Conservation (phyloP, 2,888 invertebrate species). For the Lamellibrachia columna region DNA sequence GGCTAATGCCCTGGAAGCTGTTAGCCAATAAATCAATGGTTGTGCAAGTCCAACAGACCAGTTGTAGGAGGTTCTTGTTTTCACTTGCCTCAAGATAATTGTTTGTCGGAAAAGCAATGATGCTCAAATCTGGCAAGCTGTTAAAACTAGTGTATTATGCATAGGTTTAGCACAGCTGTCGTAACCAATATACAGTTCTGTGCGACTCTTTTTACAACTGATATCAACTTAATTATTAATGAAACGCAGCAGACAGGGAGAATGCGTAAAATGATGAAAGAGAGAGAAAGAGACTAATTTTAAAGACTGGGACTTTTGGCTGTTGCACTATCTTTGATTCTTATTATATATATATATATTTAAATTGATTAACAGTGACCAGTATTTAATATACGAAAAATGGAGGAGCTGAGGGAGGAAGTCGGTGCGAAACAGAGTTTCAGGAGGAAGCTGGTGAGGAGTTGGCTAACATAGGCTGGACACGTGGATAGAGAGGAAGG, state of each 20-base stretch:
- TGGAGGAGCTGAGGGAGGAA: too few relatives aligned
- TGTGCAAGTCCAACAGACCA: not conserved
- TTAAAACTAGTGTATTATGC: not conserved
- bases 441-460: too few relatives aligned
- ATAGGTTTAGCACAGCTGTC: not conserved
- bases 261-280: not conserved
- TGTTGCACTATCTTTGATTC: too few relatives aligned
- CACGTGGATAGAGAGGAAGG: too few relatives aligned
- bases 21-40: not conserved
- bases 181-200: not conserved
- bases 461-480: too few relatives aligned
- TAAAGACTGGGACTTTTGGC: not conserved
- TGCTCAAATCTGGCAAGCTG: not conserved
- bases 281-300: not conserved
- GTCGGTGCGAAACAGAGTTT: too few relatives aligned
- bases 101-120: not conserved
- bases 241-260: not conserved
- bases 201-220: not conserved
- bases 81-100: not conserved
- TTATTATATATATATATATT: too few relatives aligned
- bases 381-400: too few relatives aligned
- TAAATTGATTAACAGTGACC: too few relatives aligned
- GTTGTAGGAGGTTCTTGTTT: not conserved
- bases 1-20: not conserved
- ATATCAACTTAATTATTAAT: not conserved